Percentiles rank a stretch among this genome's conserved stretches.
These are phyloP conservation scores for Halesus radiatus DNA, from an alignment of 1,140 invertebrate species.

Conservation along the genomic window DNA sequence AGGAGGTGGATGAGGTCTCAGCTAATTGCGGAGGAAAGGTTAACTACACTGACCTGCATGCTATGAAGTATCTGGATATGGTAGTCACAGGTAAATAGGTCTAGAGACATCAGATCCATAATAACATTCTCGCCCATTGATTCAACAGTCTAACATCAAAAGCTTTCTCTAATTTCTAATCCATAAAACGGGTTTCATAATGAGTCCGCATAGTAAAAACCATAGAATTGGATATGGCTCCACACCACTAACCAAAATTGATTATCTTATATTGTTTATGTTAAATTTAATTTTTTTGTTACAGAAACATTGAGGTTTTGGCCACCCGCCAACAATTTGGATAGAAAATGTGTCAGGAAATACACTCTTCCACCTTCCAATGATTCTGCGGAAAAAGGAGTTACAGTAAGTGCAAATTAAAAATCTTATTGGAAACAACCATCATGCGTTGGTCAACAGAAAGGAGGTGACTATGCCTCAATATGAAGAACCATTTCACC, in stretches of 20 bases:
- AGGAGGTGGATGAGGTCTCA: conserved; percentile 70
- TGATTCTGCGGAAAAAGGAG: not conserved
- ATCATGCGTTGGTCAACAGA: no score
- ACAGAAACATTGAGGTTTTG: conserved; percentile 71
- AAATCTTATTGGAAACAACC: no score
- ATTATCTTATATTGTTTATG: not conserved
- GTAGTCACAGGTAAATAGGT: conserved; percentile 55
- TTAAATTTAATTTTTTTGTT: not conserved
- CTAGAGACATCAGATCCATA: no score
- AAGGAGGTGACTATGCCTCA: no score
- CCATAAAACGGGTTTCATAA: not conserved
- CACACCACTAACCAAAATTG: not conserved
- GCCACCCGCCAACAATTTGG: conserved; percentile 70
- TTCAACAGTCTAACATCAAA: no score
- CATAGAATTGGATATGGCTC: no score
- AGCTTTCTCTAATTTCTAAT: no score
- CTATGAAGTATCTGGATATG: conserved; percentile 69
- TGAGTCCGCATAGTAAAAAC: not conserved
- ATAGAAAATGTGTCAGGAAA: conserved; percentile 66
- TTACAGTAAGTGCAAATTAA: not conserved
- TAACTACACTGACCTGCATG: conserved; percentile 65
- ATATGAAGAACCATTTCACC: no score
- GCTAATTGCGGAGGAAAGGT: conserved; percentile 57
- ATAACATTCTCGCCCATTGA: no score
- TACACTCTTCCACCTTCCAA: conserved; percentile 56